Evolutionary conservation across 1,140 invertebrate species (phyloP), one percentile per base, ranked within the genome.

Genomic region (Drosophila ananassae): DNA sequence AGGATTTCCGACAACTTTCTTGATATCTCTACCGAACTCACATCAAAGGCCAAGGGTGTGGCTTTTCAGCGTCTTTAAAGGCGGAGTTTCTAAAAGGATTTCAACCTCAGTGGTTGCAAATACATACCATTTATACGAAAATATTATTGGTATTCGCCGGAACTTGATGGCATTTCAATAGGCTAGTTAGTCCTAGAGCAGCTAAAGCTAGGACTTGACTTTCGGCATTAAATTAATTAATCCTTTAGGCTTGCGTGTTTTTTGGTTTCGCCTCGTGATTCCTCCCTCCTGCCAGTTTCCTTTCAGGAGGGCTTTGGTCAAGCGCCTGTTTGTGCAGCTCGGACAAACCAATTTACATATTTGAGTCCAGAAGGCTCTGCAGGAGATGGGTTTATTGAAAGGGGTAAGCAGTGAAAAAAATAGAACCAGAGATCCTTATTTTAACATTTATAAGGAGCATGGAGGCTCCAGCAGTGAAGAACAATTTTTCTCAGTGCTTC

Each of bases 141-240:
- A 8, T 39, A 25, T 28, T 8, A 25, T 34, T 13, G 37, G 37
- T 48, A 34, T 46, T 32, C 39, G 3, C 51, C 51, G 32, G 24
- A 21, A 34, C 60, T 37, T 73, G 58, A 63, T 73, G 53, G 48
- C 47, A 34, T 37, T 64, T 50, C 61, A 48, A 66, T 75, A 54
- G 61, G 57, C 71, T 64, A 58, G 72, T 75, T 75, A 73, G 34
- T 3, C n/a, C 0, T 10, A 24, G 13, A 9, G 17, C 21, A 10
- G 12, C 44, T 25, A 5, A 8, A 21, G 34, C 63, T 51, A 32
- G 44, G 73, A 22, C 28, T 60, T 66, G 5, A 25, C 13, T 50
- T 41, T 25, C 28, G n/a, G 84, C 76, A 73, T 87, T 87, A 73
- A 84, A 85, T 82, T 90, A 90, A 90, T 90, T 90, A 90, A 90